Evolutionary conservation across 53 echinoderm and acorn worm genomes (phyloP), one percentile per base, ranked within the genome.

Genomic region (Glandiceps talaboti): DNA sequence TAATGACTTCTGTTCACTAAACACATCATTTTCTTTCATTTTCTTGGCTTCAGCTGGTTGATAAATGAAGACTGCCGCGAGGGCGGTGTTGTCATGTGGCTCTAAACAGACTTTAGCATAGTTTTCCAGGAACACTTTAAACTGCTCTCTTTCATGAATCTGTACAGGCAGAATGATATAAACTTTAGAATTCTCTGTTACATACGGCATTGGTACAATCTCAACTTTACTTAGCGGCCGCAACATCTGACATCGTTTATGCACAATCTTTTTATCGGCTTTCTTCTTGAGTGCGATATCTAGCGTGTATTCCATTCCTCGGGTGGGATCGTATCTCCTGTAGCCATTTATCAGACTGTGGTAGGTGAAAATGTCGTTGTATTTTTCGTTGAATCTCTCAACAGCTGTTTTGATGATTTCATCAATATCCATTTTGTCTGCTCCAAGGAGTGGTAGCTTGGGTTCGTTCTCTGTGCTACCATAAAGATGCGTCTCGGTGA

Each of bases 161-260:
- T 89, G 83, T 14, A 97, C 93, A 0, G 93, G 93, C 26, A 99
- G 72, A 30, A 99, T 89, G 20, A 99, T 89, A 0, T 89, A 91
- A 1, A 94, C 93, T 29, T 89, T 91, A 26, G 93, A 89, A 80
- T 93, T 91, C 76, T 99, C 99, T 6, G 99, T 99, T 25, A 99
- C 99, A 33, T 99, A 97, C 0, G 99, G 99, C 99, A 99, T 99
- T 29, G 89, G 87, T 33, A 99, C 85, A 27, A 99, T 94, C 80
- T 99, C 93, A 30, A 91, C 99, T 73, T 92, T 91, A 33, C 93
- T 94, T 1, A 99, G 78, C 1, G 99, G 99, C 32, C 99, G 81
- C 76, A 94, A 80, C 25, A 99, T 82, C 76, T 94, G 93, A 28
- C 93, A 93, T 78, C 99, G 74, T 76, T 94, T 93, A 81, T 94